Conservation (phyloP, 2,888 invertebrate species). For the Leptinotarsa peninsularis region DNA sequence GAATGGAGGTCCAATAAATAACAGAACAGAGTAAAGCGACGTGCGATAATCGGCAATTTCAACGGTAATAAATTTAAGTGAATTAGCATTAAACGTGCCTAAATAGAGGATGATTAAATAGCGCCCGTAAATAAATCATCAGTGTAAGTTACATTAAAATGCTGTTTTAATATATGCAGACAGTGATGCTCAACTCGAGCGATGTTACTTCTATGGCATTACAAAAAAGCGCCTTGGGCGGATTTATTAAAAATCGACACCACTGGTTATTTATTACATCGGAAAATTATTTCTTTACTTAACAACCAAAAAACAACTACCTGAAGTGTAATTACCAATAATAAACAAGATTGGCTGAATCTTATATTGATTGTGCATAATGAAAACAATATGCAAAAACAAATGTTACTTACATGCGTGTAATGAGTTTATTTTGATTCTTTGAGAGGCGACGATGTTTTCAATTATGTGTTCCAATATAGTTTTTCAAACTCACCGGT, state of each 20-base stretch:
- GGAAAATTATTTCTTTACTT: conserved; percentile 23
- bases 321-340: background rate
- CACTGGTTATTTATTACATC: conserved; percentile 7
- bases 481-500: too few species aligned
- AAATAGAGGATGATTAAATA: conserved; percentile 65
- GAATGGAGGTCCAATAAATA: conserved; percentile 51
- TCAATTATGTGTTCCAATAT: too few species aligned
- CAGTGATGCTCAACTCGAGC: conserved; percentile 53
- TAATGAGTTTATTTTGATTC: too few species aligned
- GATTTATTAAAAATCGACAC: conserved; percentile 55
- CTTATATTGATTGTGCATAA: background rate
- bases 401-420: background rate
- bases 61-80: conserved; percentile 64
- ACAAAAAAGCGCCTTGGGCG: conserved; percentile 50
- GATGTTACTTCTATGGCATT: conserved; percentile 48
- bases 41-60: conserved; percentile 64
- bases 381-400: background rate
- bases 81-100: conserved; percentile 65
- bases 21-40: conserved; percentile 58
- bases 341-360: background rate
- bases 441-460: too few species aligned
- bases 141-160: conserved; percentile 62
- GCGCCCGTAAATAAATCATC: conserved; percentile 64
- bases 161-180: conserved; percentile 63
- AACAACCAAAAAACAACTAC: conserved; percentile 14